Conservation (phyloP, 2,797 vertebrate genomes). For the Poecile montanus region DNA sequence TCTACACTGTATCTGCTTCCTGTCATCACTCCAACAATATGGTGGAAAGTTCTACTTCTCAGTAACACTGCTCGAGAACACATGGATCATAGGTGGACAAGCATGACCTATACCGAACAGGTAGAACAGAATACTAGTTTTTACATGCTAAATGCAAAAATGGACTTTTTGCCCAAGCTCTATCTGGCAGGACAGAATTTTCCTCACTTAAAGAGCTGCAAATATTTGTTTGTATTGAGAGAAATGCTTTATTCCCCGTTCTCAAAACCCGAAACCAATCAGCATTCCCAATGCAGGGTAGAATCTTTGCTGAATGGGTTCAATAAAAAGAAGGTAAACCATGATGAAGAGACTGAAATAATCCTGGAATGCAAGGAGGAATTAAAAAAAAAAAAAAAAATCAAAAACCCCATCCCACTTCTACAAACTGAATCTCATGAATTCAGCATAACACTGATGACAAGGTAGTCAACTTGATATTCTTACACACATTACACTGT, state of each 20-base stretch:
- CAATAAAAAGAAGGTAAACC: not conserved
- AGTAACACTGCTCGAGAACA: not conserved
- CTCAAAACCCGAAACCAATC: not conserved
- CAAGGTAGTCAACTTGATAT: not conserved
- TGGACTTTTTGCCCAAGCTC: not conserved
- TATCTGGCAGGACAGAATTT: not conserved
- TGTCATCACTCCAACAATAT: not conserved
- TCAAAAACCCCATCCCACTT: not conserved
- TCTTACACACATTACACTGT: not conserved
- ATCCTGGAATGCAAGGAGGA: not conserved
- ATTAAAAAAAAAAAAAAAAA: not conserved
- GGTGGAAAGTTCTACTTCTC: not conserved
- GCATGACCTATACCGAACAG: not conserved
- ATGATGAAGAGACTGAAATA: not conserved
- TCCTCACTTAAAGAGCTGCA: not conserved
- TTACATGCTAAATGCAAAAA: not conserved
- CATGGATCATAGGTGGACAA: not conserved
- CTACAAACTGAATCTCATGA: not conserved
- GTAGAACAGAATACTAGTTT: not conserved
- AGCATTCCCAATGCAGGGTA: not conserved
- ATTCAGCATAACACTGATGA: not conserved
- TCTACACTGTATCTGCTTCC: not conserved
- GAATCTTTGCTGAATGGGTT: not conserved
- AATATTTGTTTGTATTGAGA: not conserved
- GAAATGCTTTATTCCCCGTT: not conserved